Conservation (phyloP, 2,113 vertebrate genomes). For the Pseudorectes ferrugineus region DNA sequence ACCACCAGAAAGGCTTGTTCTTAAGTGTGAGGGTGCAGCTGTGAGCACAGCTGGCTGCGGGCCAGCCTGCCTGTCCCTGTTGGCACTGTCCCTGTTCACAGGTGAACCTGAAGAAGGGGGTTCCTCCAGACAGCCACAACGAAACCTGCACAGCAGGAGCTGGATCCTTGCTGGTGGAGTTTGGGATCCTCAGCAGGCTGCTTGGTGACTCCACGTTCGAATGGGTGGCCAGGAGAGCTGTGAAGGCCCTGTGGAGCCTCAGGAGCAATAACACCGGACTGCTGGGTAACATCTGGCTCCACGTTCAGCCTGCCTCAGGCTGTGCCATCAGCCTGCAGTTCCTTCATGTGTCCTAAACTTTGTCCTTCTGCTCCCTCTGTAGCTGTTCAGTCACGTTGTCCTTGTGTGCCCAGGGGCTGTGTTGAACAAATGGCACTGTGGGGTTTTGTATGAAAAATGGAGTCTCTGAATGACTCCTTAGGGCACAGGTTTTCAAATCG, state of each 20-base stretch:
- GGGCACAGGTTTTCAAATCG: not conserved
- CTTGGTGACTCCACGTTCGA: slow-evolving; percentile 95
- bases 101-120: slow-evolving; percentile 94
- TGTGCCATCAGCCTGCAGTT: not conserved
- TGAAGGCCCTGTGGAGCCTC: slow-evolving; percentile 91
- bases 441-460: not conserved
- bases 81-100: slow-evolving; percentile 23
- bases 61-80: not conserved
- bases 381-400: not conserved
- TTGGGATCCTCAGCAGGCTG: slow-evolving; percentile 94
- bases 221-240: slow-evolving; percentile 92
- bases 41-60: not conserved
- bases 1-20: rapidly evolving
- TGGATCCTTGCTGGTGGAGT: slow-evolving; percentile 93
- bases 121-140: slow-evolving; percentile 89
- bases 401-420: no score
- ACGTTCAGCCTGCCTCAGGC: not conserved
- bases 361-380: not conserved
- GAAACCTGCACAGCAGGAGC: slow-evolving; percentile 96
- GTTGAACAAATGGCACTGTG: not conserved
- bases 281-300: slow-evolving; percentile 72
- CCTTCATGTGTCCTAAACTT: rapidly evolving
- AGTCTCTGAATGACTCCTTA: not conserved
- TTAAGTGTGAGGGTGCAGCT: not conserved
- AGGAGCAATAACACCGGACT: slow-evolving; percentile 92